These are phyloP conservation scores for Drosophila emarginata DNA, from an alignment of 2,888 invertebrate species.

Conservation along the genomic window DNA sequence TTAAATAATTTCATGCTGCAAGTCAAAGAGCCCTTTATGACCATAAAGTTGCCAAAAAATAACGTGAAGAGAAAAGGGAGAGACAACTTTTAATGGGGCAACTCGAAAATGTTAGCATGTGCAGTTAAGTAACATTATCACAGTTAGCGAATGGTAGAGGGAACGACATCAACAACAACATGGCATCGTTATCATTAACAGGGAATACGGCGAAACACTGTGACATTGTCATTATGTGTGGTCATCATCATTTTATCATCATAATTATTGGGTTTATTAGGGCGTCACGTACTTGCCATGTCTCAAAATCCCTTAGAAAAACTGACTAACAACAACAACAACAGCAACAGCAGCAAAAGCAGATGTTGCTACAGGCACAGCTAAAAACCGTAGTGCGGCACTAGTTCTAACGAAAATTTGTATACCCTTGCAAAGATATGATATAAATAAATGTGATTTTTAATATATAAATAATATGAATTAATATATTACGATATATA, in stretches of 20 bases:
- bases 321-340: conserved; percentile 14
- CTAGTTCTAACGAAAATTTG: background rate
- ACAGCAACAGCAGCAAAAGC: conserved; percentile 7
- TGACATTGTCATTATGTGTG: conserved; percentile 30
- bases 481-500: no score
- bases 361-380: conserved; percentile 21
- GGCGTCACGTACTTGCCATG: conserved; percentile 46
- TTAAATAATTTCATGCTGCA: conserved; percentile 60
- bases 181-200: conserved; percentile 61
- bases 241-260: conserved; percentile 72
- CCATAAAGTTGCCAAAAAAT: conserved; percentile 55
- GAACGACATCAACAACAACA: background rate
- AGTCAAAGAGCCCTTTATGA: conserved; percentile 65
- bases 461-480: no score
- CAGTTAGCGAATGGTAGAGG: conserved; percentile 29
- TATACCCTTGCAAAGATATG: background rate
- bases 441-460: no score
- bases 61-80: background rate
- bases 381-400: no score
- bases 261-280: conserved; percentile 70
- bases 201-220: conserved; percentile 28
- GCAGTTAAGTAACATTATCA: conserved; percentile 72
- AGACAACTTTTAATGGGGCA: conserved; percentile 56
- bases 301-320: conserved; percentile 42
- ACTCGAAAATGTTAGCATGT: conserved; percentile 67